phyloP scores from a whole-genome alignment of 2,888 invertebrate genomes.

The Amiota communis region DNA sequence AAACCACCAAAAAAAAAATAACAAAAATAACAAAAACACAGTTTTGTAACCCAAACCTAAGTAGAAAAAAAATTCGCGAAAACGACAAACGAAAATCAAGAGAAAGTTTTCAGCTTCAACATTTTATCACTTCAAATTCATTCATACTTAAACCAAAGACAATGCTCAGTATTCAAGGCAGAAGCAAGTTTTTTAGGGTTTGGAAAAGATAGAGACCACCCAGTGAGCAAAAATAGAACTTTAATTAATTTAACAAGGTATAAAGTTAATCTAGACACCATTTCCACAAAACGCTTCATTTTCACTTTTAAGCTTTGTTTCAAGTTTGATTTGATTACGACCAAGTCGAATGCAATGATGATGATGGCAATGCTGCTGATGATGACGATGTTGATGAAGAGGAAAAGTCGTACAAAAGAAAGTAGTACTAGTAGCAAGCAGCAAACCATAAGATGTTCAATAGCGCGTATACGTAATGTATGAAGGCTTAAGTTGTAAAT shows the following conservation, averaged over 20 bases:
- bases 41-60: no score
- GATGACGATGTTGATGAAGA: no score
- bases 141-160: no score
- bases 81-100: no score
- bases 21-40: neutral
- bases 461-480: constrained; percentile 58
- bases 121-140: no score
- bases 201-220: neutral
- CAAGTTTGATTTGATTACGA: neutral
- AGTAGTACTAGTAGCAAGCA: neutral
- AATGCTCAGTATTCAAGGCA: no score
- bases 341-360: no score
- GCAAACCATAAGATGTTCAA: constrained; percentile 44
- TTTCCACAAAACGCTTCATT: constrained; percentile 6
- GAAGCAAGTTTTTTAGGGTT: no score
- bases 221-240: neutral
- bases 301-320: neutral
- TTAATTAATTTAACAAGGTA: constrained; percentile 13
- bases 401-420: neutral
- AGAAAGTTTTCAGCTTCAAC: no score
- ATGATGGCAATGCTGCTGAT: no score
- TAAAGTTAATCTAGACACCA: neutral
- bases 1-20: constrained; percentile 35
- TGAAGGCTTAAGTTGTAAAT: neutral
- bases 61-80: no score